Base-by-base conservation (phyloP, 2,888 invertebrate species). In the Papilio elwesi region DNA sequence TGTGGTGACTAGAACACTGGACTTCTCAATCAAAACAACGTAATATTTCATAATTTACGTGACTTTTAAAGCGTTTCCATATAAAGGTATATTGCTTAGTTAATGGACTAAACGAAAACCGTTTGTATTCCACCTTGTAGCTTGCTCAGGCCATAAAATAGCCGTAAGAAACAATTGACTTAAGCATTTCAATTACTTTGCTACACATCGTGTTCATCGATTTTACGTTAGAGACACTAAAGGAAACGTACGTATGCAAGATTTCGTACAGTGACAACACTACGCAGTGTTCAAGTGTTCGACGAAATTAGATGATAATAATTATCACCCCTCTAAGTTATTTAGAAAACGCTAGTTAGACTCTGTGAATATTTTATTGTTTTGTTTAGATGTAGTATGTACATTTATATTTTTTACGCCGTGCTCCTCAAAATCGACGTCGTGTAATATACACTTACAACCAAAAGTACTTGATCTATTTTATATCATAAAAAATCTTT, bases 171-270 rank as follows among this genome's bases (percentile, higher is more conserved):
- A 75, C 70, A 75, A 80, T 76, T 78, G 80, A 76, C 79, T 78
- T 26, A 4, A 72, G 79, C 81, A 78, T 81, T 80, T 81, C 77
- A 80, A 79, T 76, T 79, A 80, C 75, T 76, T 73, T 73, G 26
- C 63, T 43, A 70, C 64, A 53, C 70, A 53, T 52, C 65, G 36
- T 71, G 43, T 66, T 57, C 16, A 55, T 68, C 15, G 55, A 68
- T 68, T 68, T 68, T 48, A 55, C 47, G 55, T 51, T 43, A 62
- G 43, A 13, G 11, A n/a, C n/a, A 62, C 9, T 38, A 43, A n/a
- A 38, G n/a, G 43, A 26, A 26, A 26, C 38, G 36, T 13, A 13
- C 59, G 38, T 59, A 38, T 59, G 13, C 38, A 57, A 13, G 13
- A 8, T 57, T 38, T 57, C n/a, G n/a, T n/a, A n/a, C n/a, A 26